phyloP scores from a whole-genome alignment of 2,113 vertebrate genomes.

The Indicator indicator region DNA sequence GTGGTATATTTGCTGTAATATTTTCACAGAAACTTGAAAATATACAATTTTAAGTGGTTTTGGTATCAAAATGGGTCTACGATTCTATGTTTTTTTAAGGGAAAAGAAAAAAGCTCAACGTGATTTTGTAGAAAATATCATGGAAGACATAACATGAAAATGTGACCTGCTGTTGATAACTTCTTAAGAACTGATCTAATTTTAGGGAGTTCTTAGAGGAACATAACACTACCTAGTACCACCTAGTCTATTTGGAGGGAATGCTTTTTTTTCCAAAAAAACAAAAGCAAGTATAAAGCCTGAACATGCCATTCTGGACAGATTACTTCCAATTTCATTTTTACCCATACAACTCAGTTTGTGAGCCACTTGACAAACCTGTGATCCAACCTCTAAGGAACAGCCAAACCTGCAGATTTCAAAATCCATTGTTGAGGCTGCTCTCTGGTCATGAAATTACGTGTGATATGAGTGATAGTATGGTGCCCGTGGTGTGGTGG shows the following conservation, averaged over 20 bases:
- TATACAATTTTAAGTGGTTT: slow-evolving; percentile 4
- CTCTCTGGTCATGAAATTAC: background rate
- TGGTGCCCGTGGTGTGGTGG: no score
- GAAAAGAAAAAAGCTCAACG: background rate
- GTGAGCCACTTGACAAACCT: background rate
- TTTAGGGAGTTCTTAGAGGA: background rate
- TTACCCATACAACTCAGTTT: background rate
- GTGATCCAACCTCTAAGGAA: background rate
- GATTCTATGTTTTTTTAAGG: background rate
- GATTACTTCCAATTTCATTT: background rate
- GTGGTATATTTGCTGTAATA: background rate
- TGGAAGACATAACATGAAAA: background rate
- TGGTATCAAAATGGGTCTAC: background rate
- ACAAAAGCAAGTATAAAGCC: background rate
- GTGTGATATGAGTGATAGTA: background rate
- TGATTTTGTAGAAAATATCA: background rate
- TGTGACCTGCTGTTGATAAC: background rate
- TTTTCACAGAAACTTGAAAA: background rate
- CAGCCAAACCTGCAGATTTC: background rate
- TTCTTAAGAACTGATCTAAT: background rate
- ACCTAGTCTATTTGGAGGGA: background rate
- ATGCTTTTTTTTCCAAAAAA: background rate
- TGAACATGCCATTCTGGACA: background rate
- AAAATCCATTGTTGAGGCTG: background rate
- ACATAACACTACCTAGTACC: background rate